Percentiles rank a stretch among this genome's conserved stretches.
Conservation (phyloP, 1,140 invertebrate species). For the Nebria ingens region DNA sequence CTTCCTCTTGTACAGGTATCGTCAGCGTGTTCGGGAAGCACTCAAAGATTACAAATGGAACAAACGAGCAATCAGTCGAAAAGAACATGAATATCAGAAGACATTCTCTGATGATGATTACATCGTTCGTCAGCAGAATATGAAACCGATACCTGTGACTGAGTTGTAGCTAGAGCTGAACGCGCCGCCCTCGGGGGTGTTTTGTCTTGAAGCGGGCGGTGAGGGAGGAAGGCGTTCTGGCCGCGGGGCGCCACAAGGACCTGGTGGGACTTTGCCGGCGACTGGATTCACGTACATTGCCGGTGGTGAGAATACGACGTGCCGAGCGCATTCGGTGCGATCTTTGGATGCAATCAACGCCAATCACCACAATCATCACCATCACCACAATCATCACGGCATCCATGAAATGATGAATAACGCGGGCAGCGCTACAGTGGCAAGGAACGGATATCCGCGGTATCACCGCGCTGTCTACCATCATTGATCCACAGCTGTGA, state of each 20-base stretch:
- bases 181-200: conserved; percentile 59
- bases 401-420: not conserved
- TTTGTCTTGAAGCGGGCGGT: conserved; percentile 49
- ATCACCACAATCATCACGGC: not conserved
- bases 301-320: conserved; percentile 46
- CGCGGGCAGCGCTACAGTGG: not conserved
- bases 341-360: conserved; percentile 22
- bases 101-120: conserved; percentile 77
- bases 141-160: conserved; percentile 73
- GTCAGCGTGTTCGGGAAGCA: conserved; percentile 63
- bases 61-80: conserved; percentile 59
- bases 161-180: conserved; percentile 88
- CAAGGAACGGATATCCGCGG: conserved; percentile 28
- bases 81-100: conserved; percentile 80
- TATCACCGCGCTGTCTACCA: conserved; percentile 25
- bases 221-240: conserved; percentile 39
- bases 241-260: conserved; percentile 36
- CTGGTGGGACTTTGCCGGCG: conserved; percentile 53
- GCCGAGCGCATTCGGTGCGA: conserved; percentile 32
- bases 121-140: conserved; percentile 51
- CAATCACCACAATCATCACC: not conserved
- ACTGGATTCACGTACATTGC: conserved; percentile 65
- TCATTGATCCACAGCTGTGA: conserved; percentile 16
- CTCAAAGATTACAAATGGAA: conserved; percentile 78
- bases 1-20: conserved; percentile 64